Conservation (phyloP, 2,113 vertebrate species). For the Ondatra zibethicus region DNA sequence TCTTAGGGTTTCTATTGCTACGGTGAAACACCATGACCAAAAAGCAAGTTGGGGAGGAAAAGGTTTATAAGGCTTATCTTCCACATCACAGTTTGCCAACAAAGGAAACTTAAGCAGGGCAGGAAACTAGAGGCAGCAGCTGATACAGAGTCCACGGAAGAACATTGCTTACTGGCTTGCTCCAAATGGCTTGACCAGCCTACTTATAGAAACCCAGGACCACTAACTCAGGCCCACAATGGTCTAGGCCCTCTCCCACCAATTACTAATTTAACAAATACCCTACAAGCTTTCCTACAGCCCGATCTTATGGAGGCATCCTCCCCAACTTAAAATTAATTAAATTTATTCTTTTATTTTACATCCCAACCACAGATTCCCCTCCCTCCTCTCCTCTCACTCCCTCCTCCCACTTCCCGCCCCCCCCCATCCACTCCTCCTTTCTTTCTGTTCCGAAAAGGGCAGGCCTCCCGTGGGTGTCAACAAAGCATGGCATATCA, state of each 20-base stretch:
- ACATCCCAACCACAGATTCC: background rate
- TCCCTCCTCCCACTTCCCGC: background rate
- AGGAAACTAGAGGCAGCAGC: background rate
- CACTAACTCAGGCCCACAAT: background rate
- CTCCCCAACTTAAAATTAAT: background rate
- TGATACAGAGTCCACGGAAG: background rate
- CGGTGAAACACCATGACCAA: background rate
- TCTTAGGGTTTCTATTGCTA: background rate
- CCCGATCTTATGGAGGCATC: background rate
- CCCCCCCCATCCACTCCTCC: background rate
- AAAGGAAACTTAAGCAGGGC: background rate
- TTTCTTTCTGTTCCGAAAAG: background rate
- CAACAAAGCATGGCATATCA: background rate
- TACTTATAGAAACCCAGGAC: background rate
- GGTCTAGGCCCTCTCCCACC: background rate
- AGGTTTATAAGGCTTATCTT: background rate
- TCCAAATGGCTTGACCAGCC: background rate
- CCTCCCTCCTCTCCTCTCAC: background rate
- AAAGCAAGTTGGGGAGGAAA: background rate
- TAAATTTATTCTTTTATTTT: background rate
- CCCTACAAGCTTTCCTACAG: background rate
- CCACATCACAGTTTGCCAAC: background rate
- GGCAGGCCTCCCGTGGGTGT: background rate
- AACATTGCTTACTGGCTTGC: background rate
- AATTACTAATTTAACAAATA: background rate